Conservation (phyloP, 2,113 vertebrate genomes). For the Epinephelus lanceolatus region DNA sequence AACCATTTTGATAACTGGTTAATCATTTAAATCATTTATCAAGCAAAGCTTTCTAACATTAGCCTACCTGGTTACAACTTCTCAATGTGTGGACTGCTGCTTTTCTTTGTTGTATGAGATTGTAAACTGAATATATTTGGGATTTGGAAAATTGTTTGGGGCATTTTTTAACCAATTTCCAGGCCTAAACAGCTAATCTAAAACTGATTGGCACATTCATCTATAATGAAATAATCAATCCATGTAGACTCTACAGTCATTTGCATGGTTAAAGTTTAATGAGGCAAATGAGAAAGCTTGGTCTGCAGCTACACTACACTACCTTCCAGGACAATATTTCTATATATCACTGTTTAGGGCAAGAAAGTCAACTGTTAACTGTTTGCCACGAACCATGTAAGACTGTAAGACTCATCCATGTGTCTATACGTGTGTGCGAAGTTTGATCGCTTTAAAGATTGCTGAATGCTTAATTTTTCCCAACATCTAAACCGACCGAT, state of each 20-base stretch:
- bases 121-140: neutral
- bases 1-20: neutral
- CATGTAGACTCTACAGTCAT: neutral
- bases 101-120: neutral
- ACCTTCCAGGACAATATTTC: neutral
- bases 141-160: neutral
- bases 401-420: too few relatives aligned
- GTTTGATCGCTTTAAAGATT: neutral
- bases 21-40: neutral
- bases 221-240: neutral
- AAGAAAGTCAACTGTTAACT: neutral
- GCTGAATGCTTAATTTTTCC: neutral
- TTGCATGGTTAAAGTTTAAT: neutral
- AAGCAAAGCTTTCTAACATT: neutral
- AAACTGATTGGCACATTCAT: neutral
- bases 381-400: too few relatives aligned
- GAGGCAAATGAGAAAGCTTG: too few relatives aligned
- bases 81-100: neutral
- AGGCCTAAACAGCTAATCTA: neutral
- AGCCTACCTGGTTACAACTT: neutral
- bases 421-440: neutral
- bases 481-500: neutral
- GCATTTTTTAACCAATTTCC: neutral
- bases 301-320: neutral
- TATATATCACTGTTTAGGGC: neutral